Conservation (phyloP, 2,888 invertebrate species). For the Athalia cordata region DNA sequence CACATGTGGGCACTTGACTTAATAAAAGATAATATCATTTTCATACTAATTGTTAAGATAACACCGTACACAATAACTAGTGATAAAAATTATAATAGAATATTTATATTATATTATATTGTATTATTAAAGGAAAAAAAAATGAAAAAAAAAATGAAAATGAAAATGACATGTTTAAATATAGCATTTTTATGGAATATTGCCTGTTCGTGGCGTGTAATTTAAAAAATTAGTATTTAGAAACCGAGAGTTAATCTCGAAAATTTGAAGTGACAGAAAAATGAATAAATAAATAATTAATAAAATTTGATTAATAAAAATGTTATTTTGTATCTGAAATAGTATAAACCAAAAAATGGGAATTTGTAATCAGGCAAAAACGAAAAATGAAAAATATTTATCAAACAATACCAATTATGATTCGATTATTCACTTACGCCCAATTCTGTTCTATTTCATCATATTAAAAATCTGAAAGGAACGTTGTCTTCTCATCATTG, state of each 20-base stretch:
- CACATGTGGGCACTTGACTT: background rate
- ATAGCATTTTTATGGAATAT: conserved; percentile 64
- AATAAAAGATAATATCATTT: conserved; percentile 19
- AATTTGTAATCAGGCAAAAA: conserved; percentile 36
- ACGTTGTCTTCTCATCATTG: background rate
- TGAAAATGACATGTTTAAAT: conserved; percentile 55
- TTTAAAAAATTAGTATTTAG: conserved; percentile 27
- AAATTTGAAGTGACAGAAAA: conserved; percentile 41
- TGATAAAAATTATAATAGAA: conserved; percentile 60
- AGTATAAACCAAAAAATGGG: background rate
- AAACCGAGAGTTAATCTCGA: conserved; percentile 23
- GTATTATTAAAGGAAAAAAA: conserved; percentile 49
- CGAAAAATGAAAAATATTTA: conserved; percentile 22
- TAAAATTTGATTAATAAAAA: conserved; percentile 51
- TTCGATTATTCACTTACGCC: background rate
- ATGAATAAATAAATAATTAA: conserved; percentile 43
- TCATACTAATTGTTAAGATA: conserved; percentile 43
- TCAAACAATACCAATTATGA: background rate
- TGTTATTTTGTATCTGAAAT: conserved; percentile 59
- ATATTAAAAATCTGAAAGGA: background rate
- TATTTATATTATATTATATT: conserved; percentile 53
- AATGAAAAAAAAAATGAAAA: no score
- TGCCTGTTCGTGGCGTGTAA: conserved; percentile 52
- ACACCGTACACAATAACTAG: conserved; percentile 64
- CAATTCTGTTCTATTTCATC: no score